Evolutionary conservation across 2,113 vertebrate species (phyloP).

Genomic region (Tilapia sparmanii): DNA sequence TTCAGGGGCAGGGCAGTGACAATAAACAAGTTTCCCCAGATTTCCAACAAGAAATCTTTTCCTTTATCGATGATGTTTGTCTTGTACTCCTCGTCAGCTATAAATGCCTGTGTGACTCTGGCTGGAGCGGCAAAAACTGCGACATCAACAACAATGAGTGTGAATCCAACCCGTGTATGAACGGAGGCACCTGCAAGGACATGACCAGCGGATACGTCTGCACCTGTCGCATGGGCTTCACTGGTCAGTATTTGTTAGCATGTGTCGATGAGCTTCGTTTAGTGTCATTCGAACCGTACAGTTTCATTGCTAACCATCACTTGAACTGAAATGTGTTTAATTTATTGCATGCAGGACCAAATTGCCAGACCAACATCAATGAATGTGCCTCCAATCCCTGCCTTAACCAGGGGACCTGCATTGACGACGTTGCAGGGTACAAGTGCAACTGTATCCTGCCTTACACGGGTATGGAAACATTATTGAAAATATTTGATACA

Average conservation of each 20-base stretch:
- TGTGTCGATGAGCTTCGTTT: neutral
- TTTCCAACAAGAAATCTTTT: neutral
- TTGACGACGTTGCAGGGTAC: constrained; percentile 89
- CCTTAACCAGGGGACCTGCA: constrained; percentile 92
- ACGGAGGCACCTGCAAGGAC: constrained; percentile 91
- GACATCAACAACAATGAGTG: constrained; percentile 93
- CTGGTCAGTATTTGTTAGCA: constrained; percentile 70
- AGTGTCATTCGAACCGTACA: neutral
- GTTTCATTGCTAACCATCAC: neutral
- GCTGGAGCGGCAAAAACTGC: constrained; percentile 92
- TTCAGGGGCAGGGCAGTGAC: no score
- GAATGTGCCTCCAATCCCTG: constrained; percentile 96
- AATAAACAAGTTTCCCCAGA: neutral
- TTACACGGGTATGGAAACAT: constrained; percentile 83
- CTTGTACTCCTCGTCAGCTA: constrained; percentile 66
- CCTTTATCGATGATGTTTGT: neutral
- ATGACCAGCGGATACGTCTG: constrained; percentile 94
- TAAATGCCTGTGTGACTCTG: constrained; percentile 84
- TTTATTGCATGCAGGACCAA: constrained; percentile 75
- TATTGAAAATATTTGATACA: neutral
- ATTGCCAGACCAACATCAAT: constrained; percentile 96
- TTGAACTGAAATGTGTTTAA: neutral
- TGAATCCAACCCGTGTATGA: constrained; percentile 92
- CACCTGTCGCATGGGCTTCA: constrained; percentile 88
- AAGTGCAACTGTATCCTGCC: constrained; percentile 91